Percentiles rank a stretch among this genome's conserved stretches.
phyloP scores from a whole-genome alignment of 2,113 vertebrate species.

The Aix galericulata region DNA sequence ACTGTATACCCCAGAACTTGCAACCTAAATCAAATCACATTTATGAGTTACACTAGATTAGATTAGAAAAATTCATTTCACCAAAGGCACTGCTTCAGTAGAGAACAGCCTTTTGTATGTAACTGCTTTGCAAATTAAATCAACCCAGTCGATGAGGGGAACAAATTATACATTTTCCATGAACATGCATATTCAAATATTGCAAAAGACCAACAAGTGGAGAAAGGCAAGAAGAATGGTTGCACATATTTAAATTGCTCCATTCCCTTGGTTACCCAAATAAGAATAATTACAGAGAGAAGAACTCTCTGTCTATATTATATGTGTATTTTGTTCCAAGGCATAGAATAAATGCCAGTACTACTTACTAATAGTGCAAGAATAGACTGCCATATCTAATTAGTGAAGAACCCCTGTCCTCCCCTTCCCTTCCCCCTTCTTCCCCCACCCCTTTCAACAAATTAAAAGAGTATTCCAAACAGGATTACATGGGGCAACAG shows the following conservation, averaged over 20 bases:
- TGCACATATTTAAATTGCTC: slow-evolving; percentile 42
- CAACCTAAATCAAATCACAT: slow-evolving; percentile 14
- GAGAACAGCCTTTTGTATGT: slow-evolving; percentile 38
- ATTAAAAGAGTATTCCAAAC: not conserved
- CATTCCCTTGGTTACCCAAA: slow-evolving; percentile 53
- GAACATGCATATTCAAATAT: slow-evolving; percentile 71
- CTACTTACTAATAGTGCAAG: slow-evolving; percentile 27
- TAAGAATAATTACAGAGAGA: slow-evolving; percentile 22
- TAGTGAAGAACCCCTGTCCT: not conserved
- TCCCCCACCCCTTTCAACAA: not conserved
- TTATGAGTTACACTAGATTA: slow-evolving; percentile 29
- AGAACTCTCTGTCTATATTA: not conserved
- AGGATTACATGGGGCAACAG: not conserved
- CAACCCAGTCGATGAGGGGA: slow-evolving; percentile 8
- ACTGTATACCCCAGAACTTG: not conserved
- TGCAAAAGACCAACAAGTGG: slow-evolving; percentile 36
- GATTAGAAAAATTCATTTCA: slow-evolving; percentile 59
- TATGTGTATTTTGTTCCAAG: slow-evolving; percentile 1
- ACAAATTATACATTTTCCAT: slow-evolving; percentile 19
- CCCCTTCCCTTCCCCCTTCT: too few species aligned
- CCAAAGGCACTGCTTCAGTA: slow-evolving; percentile 40
- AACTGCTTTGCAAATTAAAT: slow-evolving; percentile 67
- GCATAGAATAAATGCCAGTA: not conserved
- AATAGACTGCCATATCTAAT: not conserved
- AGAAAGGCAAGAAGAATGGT: slow-evolving; percentile 15